phyloP scores from a whole-genome alignment of 2,113 vertebrate species.

The Sylvia atricapilla region DNA sequence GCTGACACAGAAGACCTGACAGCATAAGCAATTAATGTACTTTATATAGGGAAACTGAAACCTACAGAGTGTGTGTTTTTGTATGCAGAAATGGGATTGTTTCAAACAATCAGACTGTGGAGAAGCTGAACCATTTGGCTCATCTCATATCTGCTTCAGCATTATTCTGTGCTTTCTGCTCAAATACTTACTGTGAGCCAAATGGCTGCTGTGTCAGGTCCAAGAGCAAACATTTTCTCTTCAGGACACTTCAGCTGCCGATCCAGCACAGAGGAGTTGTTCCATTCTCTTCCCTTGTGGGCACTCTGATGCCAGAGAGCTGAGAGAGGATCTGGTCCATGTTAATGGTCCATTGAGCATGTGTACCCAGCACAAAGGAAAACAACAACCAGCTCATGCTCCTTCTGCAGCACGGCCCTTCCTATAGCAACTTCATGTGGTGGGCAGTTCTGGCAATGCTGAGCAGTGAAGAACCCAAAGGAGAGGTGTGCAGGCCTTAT shows the following conservation, averaged over 20 bases:
- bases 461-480: neutral
- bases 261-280: neutral
- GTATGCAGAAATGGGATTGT: neutral
- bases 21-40: neutral
- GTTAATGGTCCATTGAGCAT: neutral
- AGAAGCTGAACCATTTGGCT: neutral
- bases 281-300: neutral
- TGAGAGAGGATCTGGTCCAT: neutral
- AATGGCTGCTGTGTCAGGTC: neutral
- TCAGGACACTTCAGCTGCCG: neutral
- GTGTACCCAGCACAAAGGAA: neutral
- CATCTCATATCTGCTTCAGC: neutral
- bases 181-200: neutral
- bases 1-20: neutral
- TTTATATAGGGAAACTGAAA: neutral
- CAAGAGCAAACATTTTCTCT: neutral
- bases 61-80: neutral
- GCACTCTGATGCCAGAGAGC: neutral
- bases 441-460: neutral
- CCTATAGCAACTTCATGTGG: neutral
- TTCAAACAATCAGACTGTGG: neutral
- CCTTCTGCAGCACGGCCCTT: neutral
- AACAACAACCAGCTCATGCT: neutral
- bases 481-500: neutral
- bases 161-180: neutral